phyloP scores from a whole-genome alignment of 2,113 vertebrate genomes.

The Numenius arquata region DNA sequence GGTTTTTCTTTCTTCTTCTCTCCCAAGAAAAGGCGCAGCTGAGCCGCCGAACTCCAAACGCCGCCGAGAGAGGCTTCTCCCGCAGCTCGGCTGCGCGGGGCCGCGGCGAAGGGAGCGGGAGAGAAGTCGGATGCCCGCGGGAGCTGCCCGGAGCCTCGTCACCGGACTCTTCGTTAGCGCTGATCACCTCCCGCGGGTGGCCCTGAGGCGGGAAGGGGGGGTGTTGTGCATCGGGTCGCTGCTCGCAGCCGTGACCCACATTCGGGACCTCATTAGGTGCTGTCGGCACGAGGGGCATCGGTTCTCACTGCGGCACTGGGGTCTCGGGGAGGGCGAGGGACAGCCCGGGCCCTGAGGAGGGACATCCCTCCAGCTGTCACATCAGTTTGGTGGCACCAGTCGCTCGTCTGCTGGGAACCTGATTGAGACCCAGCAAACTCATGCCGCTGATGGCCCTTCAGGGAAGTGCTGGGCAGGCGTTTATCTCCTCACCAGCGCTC shows the following conservation, averaged over 20 bases:
- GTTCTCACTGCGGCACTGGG: fast-evolving
- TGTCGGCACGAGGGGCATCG: fast-evolving
- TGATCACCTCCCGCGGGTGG: fast-evolving
- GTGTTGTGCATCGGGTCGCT: not conserved
- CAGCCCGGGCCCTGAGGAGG: not conserved
- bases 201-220: too few species aligned
- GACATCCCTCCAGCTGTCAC: not conserved
- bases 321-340: not conserved
- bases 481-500: not conserved
- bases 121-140: not conserved
- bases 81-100: fast-evolving
- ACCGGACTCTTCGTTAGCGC: fast-evolving
- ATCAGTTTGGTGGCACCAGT: not conserved
- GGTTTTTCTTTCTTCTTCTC: not conserved
- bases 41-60: conserved; percentile 2
- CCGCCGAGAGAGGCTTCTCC: not conserved
- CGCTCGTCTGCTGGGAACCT: not conserved
- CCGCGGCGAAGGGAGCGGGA: not conserved
- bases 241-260: not conserved
- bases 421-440: not conserved
- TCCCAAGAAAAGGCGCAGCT: not conserved
- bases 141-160: not conserved
- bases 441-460: fast-evolving
- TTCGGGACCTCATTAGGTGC: not conserved
- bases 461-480: not conserved